Base-by-base conservation (phyloP, 1,140 invertebrate genomes). In the Brachionus manjavacas region DNA sequence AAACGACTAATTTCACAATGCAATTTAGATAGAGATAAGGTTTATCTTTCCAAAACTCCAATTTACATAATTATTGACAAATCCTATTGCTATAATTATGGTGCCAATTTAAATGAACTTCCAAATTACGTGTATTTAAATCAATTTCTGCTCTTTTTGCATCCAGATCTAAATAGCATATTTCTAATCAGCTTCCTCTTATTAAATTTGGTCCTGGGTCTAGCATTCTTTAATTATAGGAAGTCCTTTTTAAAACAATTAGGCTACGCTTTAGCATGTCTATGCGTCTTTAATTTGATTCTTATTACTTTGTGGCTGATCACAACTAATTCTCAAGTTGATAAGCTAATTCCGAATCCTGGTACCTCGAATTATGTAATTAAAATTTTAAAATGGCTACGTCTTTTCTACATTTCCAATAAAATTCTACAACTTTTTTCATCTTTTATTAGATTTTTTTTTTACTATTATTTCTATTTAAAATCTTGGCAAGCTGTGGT, bases 201-300 rank as follows among this genome's bases (percentile, higher is more conserved):
- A 11, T 46, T 81, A 64, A 81, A 81, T 68, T 39, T 46, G 4
- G 20, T 64, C 28, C 28, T 81, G 16, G 28, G 52, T 9, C 25
- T 60, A 20, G 60, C n/a, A 43, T 81, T 81, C 39, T 81, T 81
- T 35, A 35, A 60, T 43, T 64, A 64, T 64, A 81, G 52, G 12
- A 41, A 68, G 20, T 81, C 79, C 8, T 14, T 81, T 25, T 64
- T 81, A 20, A 81, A 81, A 20, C 79, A 81, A 68, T 23, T 81
- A 28, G 79, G 14, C 9, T 35, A 31, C 28, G 31, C 20, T 46
- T 64, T 81, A 12, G 20, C 66, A 12, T 81, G 41, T 81, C 31
- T 81, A 4, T 81, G 49, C 35, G 28, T 35, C 4, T 81, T 81
- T 64, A 81, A 81, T 81, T 64, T 81, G 20, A 81, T 81, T 81